Conservation (phyloP, 2,113 vertebrate genomes). For the Dicrurus megarhynchus region DNA sequence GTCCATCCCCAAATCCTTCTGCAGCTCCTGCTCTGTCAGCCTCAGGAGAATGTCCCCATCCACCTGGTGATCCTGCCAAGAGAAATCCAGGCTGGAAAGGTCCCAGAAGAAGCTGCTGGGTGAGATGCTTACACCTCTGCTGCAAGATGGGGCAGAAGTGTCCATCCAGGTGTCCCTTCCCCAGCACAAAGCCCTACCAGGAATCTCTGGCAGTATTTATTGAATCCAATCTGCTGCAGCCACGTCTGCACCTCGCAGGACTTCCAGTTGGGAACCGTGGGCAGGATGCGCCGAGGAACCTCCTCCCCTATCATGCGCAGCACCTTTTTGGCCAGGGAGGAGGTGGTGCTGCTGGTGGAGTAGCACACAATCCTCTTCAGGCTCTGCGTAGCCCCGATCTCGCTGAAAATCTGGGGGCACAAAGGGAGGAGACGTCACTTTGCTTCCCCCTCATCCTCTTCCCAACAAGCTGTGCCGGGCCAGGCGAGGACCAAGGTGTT, state of each 20-base stretch:
- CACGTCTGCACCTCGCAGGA: slow-evolving; percentile 89
- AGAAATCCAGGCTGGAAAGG: neutral
- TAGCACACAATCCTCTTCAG: slow-evolving; percentile 94
- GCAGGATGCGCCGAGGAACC: slow-evolving; percentile 85
- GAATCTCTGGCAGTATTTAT: slow-evolving; percentile 82
- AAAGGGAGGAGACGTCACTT: neutral
- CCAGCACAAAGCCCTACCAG: slow-evolving; percentile 69
- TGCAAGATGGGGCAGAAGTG: neutral
- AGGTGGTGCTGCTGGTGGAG: slow-evolving; percentile 86
- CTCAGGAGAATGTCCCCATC: slow-evolving; percentile 93
- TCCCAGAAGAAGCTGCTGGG: neutral
- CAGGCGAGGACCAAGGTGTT: neutral
- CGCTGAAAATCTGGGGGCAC: slow-evolving; percentile 86
- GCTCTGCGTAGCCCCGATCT: slow-evolving; percentile 93
- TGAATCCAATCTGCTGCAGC: slow-evolving; percentile 95
- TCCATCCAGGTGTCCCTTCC: neutral
- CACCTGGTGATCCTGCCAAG: slow-evolving; percentile 87
- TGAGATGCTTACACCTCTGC: neutral
- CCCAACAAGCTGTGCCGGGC: rapidly evolving
- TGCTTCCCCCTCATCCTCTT: neutral
- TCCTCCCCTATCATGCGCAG: slow-evolving; percentile 88
- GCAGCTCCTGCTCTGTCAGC: slow-evolving; percentile 86
- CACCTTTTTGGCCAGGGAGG: slow-evolving; percentile 85
- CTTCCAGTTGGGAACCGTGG: slow-evolving; percentile 94
- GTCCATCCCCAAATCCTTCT: slow-evolving; percentile 83